phyloP scores from a whole-genome alignment of 2,888 invertebrate species.

The Neoscelio sp. region DNA sequence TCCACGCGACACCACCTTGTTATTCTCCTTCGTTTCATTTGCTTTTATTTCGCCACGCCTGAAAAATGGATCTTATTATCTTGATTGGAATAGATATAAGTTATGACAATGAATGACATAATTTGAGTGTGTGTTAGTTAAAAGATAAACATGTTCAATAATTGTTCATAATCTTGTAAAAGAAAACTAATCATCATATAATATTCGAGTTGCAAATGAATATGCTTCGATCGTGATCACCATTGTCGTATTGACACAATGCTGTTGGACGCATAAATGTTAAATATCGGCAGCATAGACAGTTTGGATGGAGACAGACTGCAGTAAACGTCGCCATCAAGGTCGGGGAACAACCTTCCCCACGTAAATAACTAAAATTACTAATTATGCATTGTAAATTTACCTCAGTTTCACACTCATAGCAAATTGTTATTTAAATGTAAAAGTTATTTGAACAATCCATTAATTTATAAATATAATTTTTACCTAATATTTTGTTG shows the following conservation, averaged over 20 bases:
- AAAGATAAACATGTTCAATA: no score
- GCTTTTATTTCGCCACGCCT: constrained; percentile 10
- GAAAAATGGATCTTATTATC: constrained; percentile 32
- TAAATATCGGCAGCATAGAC: constrained; percentile 19
- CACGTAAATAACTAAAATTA: constrained; percentile 1
- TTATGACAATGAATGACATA: not conserved
- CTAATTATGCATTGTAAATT: no score
- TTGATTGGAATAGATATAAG: constrained; percentile 26
- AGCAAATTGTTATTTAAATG: no score
- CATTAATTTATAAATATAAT: not conserved
- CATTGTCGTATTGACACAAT: not conserved
- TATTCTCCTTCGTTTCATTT: constrained; percentile 53
- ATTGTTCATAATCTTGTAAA: no score
- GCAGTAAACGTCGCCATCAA: constrained; percentile 19
- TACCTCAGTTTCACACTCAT: no score
- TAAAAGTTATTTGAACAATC: no score
- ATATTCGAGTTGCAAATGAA: no score
- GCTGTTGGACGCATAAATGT: constrained; percentile 3
- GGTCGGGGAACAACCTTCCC: constrained; percentile 15
- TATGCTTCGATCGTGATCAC: no score
- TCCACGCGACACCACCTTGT: constrained; percentile 27
- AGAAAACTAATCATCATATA: constrained; percentile 18
- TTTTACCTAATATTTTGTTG: not conserved
- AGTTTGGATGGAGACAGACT: constrained; percentile 21
- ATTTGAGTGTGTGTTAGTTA: not conserved